Base-by-base conservation (phyloP, 2,797 vertebrate genomes). In the Octomys mimax region DNA sequence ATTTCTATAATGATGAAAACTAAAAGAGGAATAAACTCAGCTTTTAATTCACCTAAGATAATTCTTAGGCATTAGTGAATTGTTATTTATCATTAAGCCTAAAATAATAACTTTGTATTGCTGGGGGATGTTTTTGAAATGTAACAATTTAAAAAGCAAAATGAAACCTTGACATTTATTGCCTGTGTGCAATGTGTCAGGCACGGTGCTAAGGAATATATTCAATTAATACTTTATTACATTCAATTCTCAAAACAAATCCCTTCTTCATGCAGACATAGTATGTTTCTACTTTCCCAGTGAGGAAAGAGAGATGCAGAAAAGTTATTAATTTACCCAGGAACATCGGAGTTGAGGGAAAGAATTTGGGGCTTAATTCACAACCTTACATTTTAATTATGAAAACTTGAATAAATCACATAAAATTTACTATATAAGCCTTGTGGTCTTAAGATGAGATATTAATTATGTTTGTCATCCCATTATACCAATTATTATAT, bases 1-100 rank as follows among this genome's bases (percentile, higher is more conserved):
- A 59, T 89, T 85, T 82, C 87, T 93, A 13, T 88, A 46, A 82
- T 81, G 49, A 87, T 86, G 68, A 83, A 95, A 96, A 92, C 61
- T 70, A 85, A 82, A 91, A 85, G n/a, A 85, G 36, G 39, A 89
- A 68, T 87, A 62, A 92, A 86, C 46, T 82, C 13, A 64, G 22
- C 87, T 21, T 75, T 97, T 52, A 94, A 86, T 80, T 88, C 19
- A 83, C 70, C 46, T 80, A 70, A 93, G 89, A 66, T 75, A 68
- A 91, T 81, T 54, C 36, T 73, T 73, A 90, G 42, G 59, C 36
- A 62, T 57, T 88, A 68, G 52, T 86, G 54, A 93, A 90, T 61
- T 59, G 31, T 59, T 70, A 4, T 93, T 91, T 59, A 64, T 66
- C 26, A 26, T 87, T 87, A 92, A 80, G 31, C 46, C 54, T 57